Percentiles rank a stretch among this genome's conserved stretches.
Evolutionary conservation across 2,113 vertebrate species (phyloP).

Genomic region (Scartelaos histophorus): DNA sequence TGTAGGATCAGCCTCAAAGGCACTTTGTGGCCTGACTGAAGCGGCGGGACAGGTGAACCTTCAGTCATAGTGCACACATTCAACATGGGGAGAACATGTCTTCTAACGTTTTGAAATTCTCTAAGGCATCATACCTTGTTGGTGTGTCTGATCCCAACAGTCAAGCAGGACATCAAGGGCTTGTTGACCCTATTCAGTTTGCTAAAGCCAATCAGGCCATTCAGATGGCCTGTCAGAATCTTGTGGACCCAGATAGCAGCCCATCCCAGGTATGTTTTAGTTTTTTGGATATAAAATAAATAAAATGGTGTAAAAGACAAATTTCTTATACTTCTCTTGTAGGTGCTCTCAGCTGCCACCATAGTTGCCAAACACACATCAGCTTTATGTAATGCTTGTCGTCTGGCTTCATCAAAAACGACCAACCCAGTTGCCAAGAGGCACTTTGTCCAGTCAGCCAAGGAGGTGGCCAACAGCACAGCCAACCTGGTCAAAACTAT

Average conservation of each 20-base stretch:
- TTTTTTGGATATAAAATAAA: background rate
- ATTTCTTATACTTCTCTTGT: background rate
- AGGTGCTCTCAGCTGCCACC: slow-evolving; percentile 96
- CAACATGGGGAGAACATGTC: background rate
- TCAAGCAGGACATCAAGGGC: slow-evolving; percentile 94
- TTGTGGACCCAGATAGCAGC: slow-evolving; percentile 94
- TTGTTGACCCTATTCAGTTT: slow-evolving; percentile 98
- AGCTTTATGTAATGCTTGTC: slow-evolving; percentile 95
- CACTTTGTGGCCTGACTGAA: slow-evolving; percentile 94
- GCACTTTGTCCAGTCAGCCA: slow-evolving; percentile 98
- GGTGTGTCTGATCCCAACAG: slow-evolving; percentile 98
- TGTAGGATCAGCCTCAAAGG: slow-evolving; percentile 94
- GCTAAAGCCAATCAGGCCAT: slow-evolving; percentile 97
- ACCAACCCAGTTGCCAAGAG: slow-evolving; percentile 95
- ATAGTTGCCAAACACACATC: slow-evolving; percentile 99
- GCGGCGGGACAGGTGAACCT: slow-evolving; percentile 90
- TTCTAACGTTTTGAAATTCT: background rate
- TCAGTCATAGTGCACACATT: background rate
- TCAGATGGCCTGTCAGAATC: slow-evolving; percentile 97
- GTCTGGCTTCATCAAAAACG: slow-evolving; percentile 93
- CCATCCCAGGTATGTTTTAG: slow-evolving; percentile 87
- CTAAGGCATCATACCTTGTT: slow-evolving; percentile 92
- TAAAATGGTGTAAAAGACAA: background rate
- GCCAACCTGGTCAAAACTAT: slow-evolving; percentile 99
- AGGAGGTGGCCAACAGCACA: slow-evolving; percentile 98